A percentile compares a stretch with the other conserved stretches of the same genome.
Conservation (phyloP, 1,140 invertebrate genomes). For the Tetramorium parvispinum region DNA sequence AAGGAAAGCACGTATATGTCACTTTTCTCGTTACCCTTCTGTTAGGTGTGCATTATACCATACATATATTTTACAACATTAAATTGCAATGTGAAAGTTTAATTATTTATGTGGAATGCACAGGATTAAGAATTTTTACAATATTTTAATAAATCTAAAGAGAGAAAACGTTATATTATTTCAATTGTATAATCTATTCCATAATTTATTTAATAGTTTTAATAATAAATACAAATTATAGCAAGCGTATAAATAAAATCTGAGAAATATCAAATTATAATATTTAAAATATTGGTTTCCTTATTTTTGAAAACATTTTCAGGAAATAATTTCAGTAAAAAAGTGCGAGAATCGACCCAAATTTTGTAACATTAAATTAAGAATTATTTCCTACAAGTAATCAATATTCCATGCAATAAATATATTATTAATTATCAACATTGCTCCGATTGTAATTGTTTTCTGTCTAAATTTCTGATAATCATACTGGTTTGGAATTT, state of each 20-base stretch:
- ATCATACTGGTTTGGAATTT: too few species aligned
- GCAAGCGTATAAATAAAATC: background rate
- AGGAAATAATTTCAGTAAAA: slow-evolving; percentile 17
- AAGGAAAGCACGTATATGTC: background rate
- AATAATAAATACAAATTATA: slow-evolving; percentile 13
- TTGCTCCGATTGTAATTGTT: background rate
- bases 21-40: background rate
- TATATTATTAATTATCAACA: background rate
- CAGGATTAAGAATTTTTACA: background rate
- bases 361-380: background rate
- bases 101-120: background rate
- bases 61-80: background rate
- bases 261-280: background rate
- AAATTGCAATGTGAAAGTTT: background rate
- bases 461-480: background rate
- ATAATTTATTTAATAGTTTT: slow-evolving; percentile 15
- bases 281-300: too few species aligned
- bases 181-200: background rate
- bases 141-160: background rate
- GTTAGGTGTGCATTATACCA: background rate
- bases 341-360: slow-evolving; percentile 21
- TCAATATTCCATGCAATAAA: background rate
- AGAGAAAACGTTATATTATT: background rate
- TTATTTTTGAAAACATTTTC: background rate
- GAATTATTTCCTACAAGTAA: background rate